A percentile compares a stretch with the other conserved stretches of the same genome.
These are phyloP conservation scores for Gopherus evgoodei DNA, from an alignment of 2,113 vertebrate genomes.

Conservation along the genomic window DNA sequence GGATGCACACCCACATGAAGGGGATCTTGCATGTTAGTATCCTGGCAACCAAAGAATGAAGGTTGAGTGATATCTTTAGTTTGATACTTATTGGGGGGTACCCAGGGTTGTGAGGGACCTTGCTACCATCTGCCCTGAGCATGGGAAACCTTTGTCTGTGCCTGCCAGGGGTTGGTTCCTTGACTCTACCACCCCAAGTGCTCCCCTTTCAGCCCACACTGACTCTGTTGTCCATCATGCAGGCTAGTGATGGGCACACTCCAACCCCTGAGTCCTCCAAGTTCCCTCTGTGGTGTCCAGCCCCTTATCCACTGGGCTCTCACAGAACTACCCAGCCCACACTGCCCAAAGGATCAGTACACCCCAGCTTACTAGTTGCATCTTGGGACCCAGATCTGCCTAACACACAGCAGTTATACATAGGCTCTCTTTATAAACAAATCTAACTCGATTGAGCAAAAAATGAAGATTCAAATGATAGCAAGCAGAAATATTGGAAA, in stretches of 20 bases:
- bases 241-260: background rate
- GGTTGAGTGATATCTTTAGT: background rate
- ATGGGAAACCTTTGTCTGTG: background rate
- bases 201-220: no score
- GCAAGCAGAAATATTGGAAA: background rate
- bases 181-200: background rate
- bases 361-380: no score
- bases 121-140: background rate
- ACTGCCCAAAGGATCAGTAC: background rate
- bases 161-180: no score
- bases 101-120: background rate
- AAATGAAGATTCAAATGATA: background rate
- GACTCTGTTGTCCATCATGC: background rate
- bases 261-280: background rate
- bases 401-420: background rate
- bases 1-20: background rate
- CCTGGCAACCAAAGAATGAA: background rate
- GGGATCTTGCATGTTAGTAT: background rate
- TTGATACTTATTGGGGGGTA: background rate
- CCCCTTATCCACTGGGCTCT: background rate
- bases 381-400: background rate
- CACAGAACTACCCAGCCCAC: background rate
- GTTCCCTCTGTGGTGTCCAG: background rate
- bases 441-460: background rate
- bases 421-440: background rate